Evolutionary conservation across 2,888 invertebrate genomes (phyloP).

Genomic region (Lithophane socia): DNA sequence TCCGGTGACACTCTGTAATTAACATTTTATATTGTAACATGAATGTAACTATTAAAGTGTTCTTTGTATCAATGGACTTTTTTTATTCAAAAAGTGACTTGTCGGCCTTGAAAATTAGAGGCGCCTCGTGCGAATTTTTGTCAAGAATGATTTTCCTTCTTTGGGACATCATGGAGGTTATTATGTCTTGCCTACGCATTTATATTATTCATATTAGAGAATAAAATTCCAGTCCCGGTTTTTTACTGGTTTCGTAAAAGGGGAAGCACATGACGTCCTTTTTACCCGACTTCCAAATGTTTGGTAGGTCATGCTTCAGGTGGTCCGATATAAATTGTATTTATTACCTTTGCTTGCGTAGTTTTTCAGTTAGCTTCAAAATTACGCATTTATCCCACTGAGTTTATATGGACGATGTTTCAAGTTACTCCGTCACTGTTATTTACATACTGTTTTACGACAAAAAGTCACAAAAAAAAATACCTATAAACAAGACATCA

Average conservation of each 20-base stretch:
- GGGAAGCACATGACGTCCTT: not conserved
- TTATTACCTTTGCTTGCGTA: no score
- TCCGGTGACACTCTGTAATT: conserved; percentile 49
- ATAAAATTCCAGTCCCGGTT: not conserved
- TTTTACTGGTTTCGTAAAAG: conserved; percentile 10
- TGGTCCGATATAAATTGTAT: no score
- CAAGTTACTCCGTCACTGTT: no score
- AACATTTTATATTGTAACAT: conserved; percentile 34
- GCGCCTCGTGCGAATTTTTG: conserved; percentile 19
- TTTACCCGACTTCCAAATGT: no score
- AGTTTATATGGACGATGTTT: no score
- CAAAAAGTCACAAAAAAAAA: no score
- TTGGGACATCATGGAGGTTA: conserved; percentile 8
- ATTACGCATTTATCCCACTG: no score
- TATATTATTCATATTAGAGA: not conserved
- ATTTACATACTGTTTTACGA: no score
- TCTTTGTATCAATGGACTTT: conserved; percentile 34
- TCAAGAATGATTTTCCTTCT: conserved; percentile 20
- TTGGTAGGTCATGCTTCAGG: no score
- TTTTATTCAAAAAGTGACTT: conserved; percentile 29
- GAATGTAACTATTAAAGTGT: conserved; percentile 26
- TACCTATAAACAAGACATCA: no score
- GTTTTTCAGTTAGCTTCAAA: no score
- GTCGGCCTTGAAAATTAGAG: conserved; percentile 51
- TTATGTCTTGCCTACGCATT: not conserved